Evolutionary conservation across 1,140 invertebrate genomes (phyloP).

Genomic region (Hyles vespertilio): DNA sequence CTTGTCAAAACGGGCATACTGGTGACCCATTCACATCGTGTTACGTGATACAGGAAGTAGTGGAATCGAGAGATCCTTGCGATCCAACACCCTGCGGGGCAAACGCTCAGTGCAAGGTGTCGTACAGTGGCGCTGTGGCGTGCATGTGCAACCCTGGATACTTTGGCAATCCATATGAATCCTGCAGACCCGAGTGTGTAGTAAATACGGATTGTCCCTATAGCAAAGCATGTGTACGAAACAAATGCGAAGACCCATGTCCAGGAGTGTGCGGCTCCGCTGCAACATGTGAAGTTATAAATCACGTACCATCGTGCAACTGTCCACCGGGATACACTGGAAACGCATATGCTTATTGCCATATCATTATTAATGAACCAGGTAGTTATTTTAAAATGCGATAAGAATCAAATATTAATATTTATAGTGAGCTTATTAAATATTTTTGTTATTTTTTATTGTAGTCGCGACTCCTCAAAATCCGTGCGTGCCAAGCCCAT

Average conservation of each 20-base stretch:
- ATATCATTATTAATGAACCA: slow-evolving; percentile 75
- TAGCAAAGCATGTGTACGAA: slow-evolving; percentile 79
- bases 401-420: slow-evolving; percentile 46
- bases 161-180: slow-evolving; percentile 77
- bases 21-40: slow-evolving; percentile 69
- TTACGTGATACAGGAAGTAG: slow-evolving; percentile 41
- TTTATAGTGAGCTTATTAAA: slow-evolving; percentile 82
- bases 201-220: slow-evolving; percentile 80
- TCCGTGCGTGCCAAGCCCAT: slow-evolving; percentile 83
- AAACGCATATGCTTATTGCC: slow-evolving; percentile 81
- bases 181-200: slow-evolving; percentile 83
- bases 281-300: slow-evolving; percentile 81
- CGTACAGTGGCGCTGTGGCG: slow-evolving; percentile 74
- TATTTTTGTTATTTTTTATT: slow-evolving; percentile 69
- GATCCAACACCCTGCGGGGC: slow-evolving; percentile 82
- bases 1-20: slow-evolving; percentile 77
- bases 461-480: slow-evolving; percentile 56
- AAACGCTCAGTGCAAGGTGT: slow-evolving; percentile 78
- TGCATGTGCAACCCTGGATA: slow-evolving; percentile 83
- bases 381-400: slow-evolving; percentile 24
- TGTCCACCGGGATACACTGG: slow-evolving; percentile 83
- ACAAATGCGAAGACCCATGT: slow-evolving; percentile 83
- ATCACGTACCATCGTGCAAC: slow-evolving; percentile 82
- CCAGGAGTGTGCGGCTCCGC: slow-evolving; percentile 81
- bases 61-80: slow-evolving; percentile 74